phyloP scores from a whole-genome alignment of 2,113 vertebrate species.

The Syngnathoides biaculeatus region DNA sequence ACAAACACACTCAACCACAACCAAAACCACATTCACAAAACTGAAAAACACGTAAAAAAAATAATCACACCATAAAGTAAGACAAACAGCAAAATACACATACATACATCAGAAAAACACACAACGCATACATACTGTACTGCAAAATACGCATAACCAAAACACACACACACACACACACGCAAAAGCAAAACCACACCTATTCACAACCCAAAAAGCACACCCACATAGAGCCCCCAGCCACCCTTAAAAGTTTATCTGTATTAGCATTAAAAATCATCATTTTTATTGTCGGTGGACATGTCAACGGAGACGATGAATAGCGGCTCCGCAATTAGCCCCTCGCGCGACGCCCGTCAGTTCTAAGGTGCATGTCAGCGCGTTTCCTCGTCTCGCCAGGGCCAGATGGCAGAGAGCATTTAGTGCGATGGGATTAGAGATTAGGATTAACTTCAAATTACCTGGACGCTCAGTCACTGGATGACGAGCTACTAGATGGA shows the following conservation, averaged over 20 bases:
- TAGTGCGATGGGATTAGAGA: conserved; percentile 74
- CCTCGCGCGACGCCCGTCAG: conserved; percentile 13
- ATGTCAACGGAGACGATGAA: conserved; percentile 10
- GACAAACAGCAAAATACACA: not conserved
- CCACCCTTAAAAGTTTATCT: not conserved
- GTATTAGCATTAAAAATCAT: not conserved
- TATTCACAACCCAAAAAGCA: no score
- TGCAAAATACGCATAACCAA: not conserved
- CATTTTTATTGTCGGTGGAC: not conserved
- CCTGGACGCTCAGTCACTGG: conserved; percentile 62
- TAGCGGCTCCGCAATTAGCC: conserved; percentile 35
- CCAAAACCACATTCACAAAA: not conserved
- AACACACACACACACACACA: not conserved
- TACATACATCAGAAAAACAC: not conserved
- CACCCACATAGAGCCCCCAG: no score
- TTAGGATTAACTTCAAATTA: conserved; percentile 73
- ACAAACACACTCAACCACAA: not conserved
- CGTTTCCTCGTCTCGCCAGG: conserved; percentile 43
- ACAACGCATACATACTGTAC: not conserved
- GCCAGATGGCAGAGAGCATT: conserved; percentile 74
- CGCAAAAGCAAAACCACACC: not conserved
- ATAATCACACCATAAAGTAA: not conserved
- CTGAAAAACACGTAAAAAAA: not conserved
- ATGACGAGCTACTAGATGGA: conserved; percentile 49
- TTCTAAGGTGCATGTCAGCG: conserved; percentile 19